These are phyloP conservation scores for Enteromius unitaeniatus DNA, from an alignment of 2,797 vertebrate species.

Conservation along the genomic window DNA sequence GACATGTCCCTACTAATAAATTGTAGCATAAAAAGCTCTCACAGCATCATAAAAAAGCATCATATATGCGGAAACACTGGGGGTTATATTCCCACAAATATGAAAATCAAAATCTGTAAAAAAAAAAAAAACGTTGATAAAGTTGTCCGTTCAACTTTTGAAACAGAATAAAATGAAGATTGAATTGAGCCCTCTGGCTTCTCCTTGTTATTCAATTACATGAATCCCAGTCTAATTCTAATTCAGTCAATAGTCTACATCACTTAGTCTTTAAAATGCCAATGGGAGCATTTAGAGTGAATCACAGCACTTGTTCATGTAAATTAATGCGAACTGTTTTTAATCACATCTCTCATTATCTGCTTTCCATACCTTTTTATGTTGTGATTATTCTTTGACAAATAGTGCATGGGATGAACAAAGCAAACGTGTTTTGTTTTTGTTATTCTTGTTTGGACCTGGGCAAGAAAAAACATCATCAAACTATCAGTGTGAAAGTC, in stretches of 20 bases:
- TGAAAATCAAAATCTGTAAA: not conserved
- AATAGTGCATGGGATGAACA: slow-evolving; percentile 4
- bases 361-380: not conserved
- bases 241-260: slow-evolving; percentile 23
- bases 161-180: not conserved
- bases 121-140: not conserved
- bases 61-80: too few relatives aligned
- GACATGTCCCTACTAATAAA: too few relatives aligned
- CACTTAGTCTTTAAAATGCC: slow-evolving; percentile 36
- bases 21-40: too few relatives aligned
- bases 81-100: too few relatives aligned
- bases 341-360: slow-evolving; percentile 4
- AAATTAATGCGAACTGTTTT: slow-evolving; percentile 29
- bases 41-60: too few relatives aligned
- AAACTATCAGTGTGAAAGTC: too few relatives aligned
- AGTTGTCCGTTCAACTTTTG: not conserved
- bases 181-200: slow-evolving; percentile 6
- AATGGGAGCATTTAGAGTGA: slow-evolving; percentile 16
- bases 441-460: not conserved
- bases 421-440: not conserved
- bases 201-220: slow-evolving; percentile 33
- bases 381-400: slow-evolving; percentile 5
- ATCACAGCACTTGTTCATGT: slow-evolving; percentile 23
- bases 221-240: slow-evolving; percentile 30
- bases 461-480: too few relatives aligned